Evolutionary conservation across 1,140 invertebrate species (phyloP).

Genomic region (Muscidifurax raptorellus): DNA sequence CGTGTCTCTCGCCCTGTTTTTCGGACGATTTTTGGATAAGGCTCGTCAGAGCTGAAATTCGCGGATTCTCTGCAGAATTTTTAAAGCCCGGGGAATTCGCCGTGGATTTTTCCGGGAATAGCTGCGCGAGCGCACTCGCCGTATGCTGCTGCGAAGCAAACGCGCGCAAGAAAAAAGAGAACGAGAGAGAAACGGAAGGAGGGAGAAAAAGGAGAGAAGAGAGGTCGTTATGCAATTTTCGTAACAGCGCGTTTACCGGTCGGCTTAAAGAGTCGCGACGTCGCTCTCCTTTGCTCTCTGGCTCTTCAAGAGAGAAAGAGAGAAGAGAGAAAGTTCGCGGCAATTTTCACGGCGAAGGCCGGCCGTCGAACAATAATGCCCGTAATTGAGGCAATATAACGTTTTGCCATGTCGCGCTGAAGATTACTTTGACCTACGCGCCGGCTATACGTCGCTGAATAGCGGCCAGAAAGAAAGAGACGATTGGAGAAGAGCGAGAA

Average conservation of each 20-base stretch:
- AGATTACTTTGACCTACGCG: conserved; percentile 36
- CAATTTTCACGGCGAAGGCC: conserved; percentile 46
- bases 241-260: not conserved
- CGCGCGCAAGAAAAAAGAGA: conserved; percentile 17
- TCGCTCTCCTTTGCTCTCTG: not conserved
- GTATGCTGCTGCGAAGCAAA: not conserved
- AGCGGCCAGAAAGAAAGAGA: not conserved
- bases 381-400: conserved; percentile 55
- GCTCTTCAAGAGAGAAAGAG: not conserved
- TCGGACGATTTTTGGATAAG: no score
- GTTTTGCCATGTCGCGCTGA: conserved; percentile 47
- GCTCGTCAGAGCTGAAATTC: not conserved
- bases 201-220: not conserved
- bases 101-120: not conserved
- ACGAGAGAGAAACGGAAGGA: not conserved
- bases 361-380: conserved; percentile 27
- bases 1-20: not conserved
- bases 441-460: not conserved
- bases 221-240: conserved; percentile 35
- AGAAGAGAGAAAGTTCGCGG: not conserved
- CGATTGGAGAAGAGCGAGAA: conserved; percentile 7
- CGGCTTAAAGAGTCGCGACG: not conserved
- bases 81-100: not conserved
- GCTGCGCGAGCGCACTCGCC: not conserved
- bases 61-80: not conserved